A percentile compares a stretch with the other conserved stretches of the same genome.
Conservation (phyloP, 2,888 invertebrate genomes). For the Meta bourneti region DNA sequence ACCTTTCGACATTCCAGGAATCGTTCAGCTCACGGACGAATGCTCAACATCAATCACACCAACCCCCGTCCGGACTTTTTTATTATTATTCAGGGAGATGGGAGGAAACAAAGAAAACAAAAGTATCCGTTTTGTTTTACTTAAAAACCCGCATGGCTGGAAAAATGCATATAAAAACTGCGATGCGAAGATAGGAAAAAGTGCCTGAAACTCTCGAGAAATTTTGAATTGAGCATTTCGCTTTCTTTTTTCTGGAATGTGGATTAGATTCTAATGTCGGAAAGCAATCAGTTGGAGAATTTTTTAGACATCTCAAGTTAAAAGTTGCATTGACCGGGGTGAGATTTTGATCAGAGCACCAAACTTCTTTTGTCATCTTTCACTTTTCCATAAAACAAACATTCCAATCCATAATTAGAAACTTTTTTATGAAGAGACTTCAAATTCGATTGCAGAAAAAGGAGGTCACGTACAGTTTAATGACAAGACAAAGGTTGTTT, state of each 20-base stretch:
- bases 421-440: too few species aligned
- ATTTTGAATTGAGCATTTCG: background rate
- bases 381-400: too few species aligned
- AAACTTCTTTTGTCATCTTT: too few species aligned
- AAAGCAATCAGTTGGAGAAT: too few species aligned
- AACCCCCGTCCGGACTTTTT: constrained; percentile 12
- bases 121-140: constrained; percentile 36
- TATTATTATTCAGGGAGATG: background rate
- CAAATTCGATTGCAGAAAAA: too few species aligned
- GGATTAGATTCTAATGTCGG: background rate
- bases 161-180: constrained; percentile 29
- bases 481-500: too few species aligned
- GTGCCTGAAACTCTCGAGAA: background rate
- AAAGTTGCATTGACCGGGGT: too few species aligned
- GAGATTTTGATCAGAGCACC: too few species aligned
- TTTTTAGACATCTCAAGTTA: too few species aligned
- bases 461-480: too few species aligned
- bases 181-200: background rate
- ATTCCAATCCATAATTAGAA: too few species aligned
- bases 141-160: constrained; percentile 38
- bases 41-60: constrained; percentile 63
- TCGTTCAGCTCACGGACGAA: constrained; percentile 65
- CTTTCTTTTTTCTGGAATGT: background rate
- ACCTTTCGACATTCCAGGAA: constrained; percentile 65
- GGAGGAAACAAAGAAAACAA: constrained; percentile 43